Base-by-base conservation (phyloP, 2,888 invertebrate genomes). In the Rhagonycha lutea region DNA sequence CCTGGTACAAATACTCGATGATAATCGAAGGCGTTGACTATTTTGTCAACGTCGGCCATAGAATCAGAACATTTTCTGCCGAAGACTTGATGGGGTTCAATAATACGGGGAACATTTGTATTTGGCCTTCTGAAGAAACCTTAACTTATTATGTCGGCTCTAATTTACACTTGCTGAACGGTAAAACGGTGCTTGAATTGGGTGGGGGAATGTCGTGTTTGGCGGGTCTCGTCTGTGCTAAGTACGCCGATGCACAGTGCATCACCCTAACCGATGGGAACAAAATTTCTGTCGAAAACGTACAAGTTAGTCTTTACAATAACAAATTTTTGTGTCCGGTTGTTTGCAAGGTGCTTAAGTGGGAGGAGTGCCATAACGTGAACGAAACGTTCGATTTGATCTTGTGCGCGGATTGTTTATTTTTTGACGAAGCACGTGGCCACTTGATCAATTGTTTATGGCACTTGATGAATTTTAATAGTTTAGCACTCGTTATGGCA, bases 181-280 rank as follows among this genome's bases (percentile, higher is more conserved):
- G 90, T 78, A 93, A 92, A 85, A 90, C 89, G 83, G 91, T 96
- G 26, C 89, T 95, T 82, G 96, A 96, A 86, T 88, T 96, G 63
- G 96, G 96, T 3, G 95, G 95, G 14, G 96, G 96, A 3, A 95
- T 96, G 94, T 94, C 95, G 18, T 95, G 95, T 81, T 88, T 96
- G 29, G 94, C 95, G 8, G 95, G 95, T 1, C 87, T 96, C 12
- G 90, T 94, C 84, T 89, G 91, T 69, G 92, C 94, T 74, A 92
- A 93, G 83, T 92, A 92, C 82, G 91, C 92, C 73, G 88, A 89
- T 69, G 91, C 94, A 0, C 89, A 89, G 79, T 88, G 89, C 24
- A 92, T 95, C 4, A 90, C 92, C 79, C 88, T 95, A 47, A 94
- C 95, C 12, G 96, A 96, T 85, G 96, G 96, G 47, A 95, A 96